Percentiles rank a stretch among this genome's conserved stretches.
Conservation (phyloP, 30 jellyfish, hydroid and myxozoan species). For the Rhopilema esculentum region DNA sequence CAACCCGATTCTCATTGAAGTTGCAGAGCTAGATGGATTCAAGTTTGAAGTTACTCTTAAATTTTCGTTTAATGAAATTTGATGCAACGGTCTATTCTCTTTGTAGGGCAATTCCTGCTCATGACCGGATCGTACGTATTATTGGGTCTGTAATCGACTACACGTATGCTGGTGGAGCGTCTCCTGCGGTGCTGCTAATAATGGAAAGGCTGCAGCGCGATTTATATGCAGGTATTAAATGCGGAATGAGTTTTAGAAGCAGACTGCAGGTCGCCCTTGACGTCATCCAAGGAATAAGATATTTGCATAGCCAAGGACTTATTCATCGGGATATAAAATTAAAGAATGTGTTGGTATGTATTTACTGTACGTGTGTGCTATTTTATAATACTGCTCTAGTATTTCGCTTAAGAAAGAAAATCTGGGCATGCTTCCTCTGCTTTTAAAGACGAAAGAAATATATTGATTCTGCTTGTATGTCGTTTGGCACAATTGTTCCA, state of each 20-base stretch:
- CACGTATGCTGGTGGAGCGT: slow-evolving; percentile 99
- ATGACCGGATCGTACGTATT: slow-evolving; percentile 95
- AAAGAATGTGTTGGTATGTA: slow-evolving; percentile 94
- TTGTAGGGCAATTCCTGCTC: slow-evolving; percentile 94
- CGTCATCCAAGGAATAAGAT: slow-evolving; percentile 96
- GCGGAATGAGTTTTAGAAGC: slow-evolving; percentile 99
- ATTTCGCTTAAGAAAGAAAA: background rate
- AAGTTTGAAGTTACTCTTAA: too few relatives aligned
- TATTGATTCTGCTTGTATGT: too few relatives aligned
- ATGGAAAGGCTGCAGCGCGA: slow-evolving; percentile 99
- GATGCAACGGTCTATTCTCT: background rate
- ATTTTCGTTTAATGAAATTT: too few relatives aligned
- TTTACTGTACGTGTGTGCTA: too few relatives aligned
- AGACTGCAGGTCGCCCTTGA: slow-evolving; percentile 98
- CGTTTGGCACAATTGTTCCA: too few relatives aligned
- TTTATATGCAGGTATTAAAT: slow-evolving; percentile 95
- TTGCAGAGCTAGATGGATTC: too few relatives aligned
- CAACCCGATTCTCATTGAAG: too few relatives aligned
- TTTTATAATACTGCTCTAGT: background rate
- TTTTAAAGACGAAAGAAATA: too few relatives aligned
- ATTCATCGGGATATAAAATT: slow-evolving; percentile 96
- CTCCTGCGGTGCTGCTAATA: slow-evolving; percentile 97
- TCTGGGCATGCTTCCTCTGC: too few relatives aligned
- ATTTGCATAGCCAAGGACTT: slow-evolving; percentile 97
- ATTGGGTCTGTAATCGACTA: slow-evolving; percentile 97